These are phyloP conservation scores for Mimachlamys varia DNA, from an alignment of 2,888 invertebrate species.

Conservation along the genomic window DNA sequence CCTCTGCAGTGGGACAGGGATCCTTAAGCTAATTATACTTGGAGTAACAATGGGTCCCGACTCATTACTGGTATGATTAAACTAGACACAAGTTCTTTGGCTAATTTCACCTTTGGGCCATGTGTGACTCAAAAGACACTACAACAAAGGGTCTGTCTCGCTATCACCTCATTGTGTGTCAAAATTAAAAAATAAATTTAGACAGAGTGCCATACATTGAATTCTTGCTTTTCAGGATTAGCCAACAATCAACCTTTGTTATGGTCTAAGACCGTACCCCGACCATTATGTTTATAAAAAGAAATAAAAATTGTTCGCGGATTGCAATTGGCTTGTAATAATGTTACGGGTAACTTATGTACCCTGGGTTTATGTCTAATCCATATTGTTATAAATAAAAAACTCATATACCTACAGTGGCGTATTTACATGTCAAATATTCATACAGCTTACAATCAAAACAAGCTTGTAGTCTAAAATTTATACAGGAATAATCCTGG, in stretches of 20 bases:
- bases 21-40: too few relatives aligned
- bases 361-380: background rate
- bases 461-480: background rate
- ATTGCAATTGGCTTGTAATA: background rate
- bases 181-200: background rate
- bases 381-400: background rate
- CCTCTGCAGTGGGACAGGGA: too few relatives aligned
- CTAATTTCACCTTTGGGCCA: background rate
- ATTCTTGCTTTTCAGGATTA: background rate
- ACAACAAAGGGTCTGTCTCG: conserved; percentile 24
- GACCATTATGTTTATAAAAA: background rate
- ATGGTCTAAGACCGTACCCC: background rate
- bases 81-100: too few relatives aligned
- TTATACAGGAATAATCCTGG: background rate
- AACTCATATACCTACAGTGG: background rate
- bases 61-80: too few relatives aligned
- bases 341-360: background rate
- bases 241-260: background rate
- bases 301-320: background rate
- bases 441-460: conserved; percentile 15
- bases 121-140: background rate
- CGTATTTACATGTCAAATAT: background rate
- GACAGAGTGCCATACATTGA: background rate
- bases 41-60: too few relatives aligned
- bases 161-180: background rate